These are phyloP conservation scores for Agrenia bidenticulata DNA, from an alignment of 2,888 invertebrate genomes.

Conservation along the genomic window DNA sequence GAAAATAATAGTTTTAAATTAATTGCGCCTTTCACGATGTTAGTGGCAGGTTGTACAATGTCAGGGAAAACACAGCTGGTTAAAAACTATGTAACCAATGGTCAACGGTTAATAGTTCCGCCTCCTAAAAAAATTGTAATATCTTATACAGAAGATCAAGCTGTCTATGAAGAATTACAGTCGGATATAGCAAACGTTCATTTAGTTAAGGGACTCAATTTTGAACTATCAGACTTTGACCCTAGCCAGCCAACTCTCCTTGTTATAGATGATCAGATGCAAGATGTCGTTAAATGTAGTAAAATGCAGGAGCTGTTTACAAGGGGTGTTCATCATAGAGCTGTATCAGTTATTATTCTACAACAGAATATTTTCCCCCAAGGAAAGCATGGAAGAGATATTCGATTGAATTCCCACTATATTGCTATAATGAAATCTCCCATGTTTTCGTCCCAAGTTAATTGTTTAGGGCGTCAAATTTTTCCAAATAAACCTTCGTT, in stretches of 20 bases:
- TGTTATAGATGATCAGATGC: constrained; percentile 17
- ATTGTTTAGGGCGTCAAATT: constrained; percentile 10
- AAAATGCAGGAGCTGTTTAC: constrained; percentile 9
- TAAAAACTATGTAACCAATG: not conserved
- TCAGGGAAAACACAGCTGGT: constrained; percentile 21
- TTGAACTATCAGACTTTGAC: not conserved
- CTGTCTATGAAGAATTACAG: constrained; percentile 5
- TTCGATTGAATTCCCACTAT: constrained; percentile 19
- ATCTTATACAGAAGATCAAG: constrained; percentile 19
- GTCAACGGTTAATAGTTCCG: not conserved
- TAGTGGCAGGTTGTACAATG: constrained; percentile 11
- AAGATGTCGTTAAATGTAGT: constrained; percentile 2
- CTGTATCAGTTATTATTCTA: constrained; percentile 18
- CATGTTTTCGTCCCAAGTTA: constrained; percentile 18
- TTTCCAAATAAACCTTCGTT: constrained; percentile 14
- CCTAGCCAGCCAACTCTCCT: not conserved
- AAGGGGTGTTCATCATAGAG: constrained; percentile 19
- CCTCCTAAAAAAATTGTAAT: constrained; percentile 9
- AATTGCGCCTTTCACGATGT: not conserved
- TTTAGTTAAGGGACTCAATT: constrained; percentile 12
- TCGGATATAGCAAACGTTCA: not conserved
- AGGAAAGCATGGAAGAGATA: constrained; percentile 21
- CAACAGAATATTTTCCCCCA: constrained; percentile 21
- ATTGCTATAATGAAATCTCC: constrained; percentile 12
- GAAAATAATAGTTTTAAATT: not conserved